Percentiles rank a stretch among this genome's conserved stretches.
Evolutionary conservation across 2,888 invertebrate species (phyloP).

Genomic region (Noctuana brunneofusca): DNA sequence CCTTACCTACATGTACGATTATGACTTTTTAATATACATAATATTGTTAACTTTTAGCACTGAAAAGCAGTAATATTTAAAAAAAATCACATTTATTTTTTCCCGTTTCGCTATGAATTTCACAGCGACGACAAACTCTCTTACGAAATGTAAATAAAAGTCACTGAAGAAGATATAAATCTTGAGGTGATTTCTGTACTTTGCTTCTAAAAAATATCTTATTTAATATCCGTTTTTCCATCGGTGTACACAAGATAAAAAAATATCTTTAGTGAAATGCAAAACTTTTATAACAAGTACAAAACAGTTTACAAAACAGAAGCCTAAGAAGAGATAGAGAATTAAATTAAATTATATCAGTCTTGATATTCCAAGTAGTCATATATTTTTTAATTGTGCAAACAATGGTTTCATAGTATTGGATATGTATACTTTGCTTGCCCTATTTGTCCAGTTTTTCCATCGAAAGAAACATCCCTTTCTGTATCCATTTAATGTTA

Average conservation of each 20-base stretch:
- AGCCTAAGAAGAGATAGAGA: too few species aligned
- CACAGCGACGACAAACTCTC: conserved; percentile 9
- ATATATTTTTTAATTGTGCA: background rate
- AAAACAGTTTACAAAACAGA: too few species aligned
- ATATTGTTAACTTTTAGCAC: background rate
- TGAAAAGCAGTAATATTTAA: background rate
- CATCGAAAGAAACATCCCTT: background rate
- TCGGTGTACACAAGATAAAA: background rate
- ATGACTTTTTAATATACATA: too few species aligned
- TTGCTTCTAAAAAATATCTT: background rate
- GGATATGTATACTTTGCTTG: too few species aligned
- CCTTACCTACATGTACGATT: too few species aligned
- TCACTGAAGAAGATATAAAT: background rate
- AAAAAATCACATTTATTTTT: background rate
- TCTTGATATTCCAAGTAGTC: background rate
- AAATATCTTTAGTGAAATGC: too few species aligned
- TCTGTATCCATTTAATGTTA: background rate
- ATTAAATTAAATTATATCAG: too few species aligned
- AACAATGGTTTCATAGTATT: too few species aligned
- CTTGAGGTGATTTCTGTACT: conserved; percentile 48
- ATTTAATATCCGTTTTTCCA: conserved; percentile 2
- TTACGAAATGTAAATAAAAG: conserved; percentile 5
- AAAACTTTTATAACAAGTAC: background rate
- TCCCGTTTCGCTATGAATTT: background rate
- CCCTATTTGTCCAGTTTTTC: too few species aligned